These are phyloP conservation scores for Andrena haemorrhoa DNA, from an alignment of 2,888 invertebrate species.

Conservation along the genomic window DNA sequence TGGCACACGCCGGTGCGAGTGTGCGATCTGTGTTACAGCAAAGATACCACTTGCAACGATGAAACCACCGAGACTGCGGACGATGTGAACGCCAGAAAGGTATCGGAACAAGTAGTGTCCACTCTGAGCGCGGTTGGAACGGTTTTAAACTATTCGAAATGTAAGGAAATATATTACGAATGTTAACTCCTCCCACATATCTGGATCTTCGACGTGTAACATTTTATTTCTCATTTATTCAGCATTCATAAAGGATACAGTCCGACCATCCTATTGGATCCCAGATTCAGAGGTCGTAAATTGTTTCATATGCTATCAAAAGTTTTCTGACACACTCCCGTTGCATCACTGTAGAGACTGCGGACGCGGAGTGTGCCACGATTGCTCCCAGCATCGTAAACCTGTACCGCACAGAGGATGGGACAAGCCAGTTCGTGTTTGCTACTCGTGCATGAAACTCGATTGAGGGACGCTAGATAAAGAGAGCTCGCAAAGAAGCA, in stretches of 20 bases:
- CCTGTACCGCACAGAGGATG: conserved; percentile 92
- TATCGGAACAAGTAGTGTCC: conserved; percentile 90
- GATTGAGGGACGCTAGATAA: conserved; percentile 63
- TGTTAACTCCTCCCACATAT: not conserved
- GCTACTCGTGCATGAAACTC: conserved; percentile 88
- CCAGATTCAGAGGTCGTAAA: conserved; percentile 90
- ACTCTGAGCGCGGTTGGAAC: conserved; percentile 90
- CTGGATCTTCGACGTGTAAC: conserved; percentile 4
- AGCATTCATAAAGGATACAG: conserved; percentile 91
- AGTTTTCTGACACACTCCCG: conserved; percentile 84
- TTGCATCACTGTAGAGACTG: conserved; percentile 88
- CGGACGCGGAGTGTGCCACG: conserved; percentile 92
- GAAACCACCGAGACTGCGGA: conserved; percentile 79
- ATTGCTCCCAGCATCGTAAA: conserved; percentile 88
- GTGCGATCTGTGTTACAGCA: conserved; percentile 89
- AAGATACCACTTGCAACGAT: conserved; percentile 79
- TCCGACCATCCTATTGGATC: conserved; percentile 92
- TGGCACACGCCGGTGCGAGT: conserved; percentile 91
- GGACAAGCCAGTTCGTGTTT: conserved; percentile 90
- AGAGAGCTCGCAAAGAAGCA: not conserved
- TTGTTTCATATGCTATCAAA: conserved; percentile 88
- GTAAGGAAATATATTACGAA: conserved; percentile 82
- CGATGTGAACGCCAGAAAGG: conserved; percentile 87
- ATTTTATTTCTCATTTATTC: conserved; percentile 49
- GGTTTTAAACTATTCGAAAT: conserved; percentile 90